phyloP scores from a whole-genome alignment of 2,888 invertebrate species.

The Ametastegia equiseti region DNA sequence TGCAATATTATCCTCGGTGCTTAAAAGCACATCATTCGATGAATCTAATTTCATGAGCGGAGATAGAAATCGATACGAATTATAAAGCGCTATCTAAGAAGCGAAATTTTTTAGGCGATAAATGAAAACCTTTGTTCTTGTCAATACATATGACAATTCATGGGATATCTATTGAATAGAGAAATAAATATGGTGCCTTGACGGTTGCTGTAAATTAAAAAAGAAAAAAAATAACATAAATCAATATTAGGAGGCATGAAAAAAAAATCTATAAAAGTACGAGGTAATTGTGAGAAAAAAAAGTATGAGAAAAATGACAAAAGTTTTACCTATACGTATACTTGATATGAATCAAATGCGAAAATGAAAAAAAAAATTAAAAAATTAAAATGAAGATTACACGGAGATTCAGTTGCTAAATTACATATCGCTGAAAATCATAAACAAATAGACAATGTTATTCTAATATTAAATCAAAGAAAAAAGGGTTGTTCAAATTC shows the following conservation, averaged over 20 bases:
- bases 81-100: not conserved
- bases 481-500: constrained; percentile 9
- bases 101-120: not conserved
- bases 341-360: constrained; percentile 46
- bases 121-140: constrained; percentile 12
- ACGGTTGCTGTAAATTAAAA: constrained; percentile 21
- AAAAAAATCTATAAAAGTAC: not conserved
- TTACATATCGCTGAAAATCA: constrained; percentile 35
- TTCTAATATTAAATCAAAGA: constrained; percentile 13
- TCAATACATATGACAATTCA: constrained; percentile 1
- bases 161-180: not conserved
- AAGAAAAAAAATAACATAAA: not conserved
- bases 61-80: constrained; percentile 14
- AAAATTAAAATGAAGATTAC: constrained; percentile 39
- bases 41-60: not conserved
- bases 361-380: constrained; percentile 21
- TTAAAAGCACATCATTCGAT: not conserved
- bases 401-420: constrained; percentile 52
- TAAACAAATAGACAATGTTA: constrained; percentile 15
- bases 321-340: constrained; percentile 40
- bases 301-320: constrained; percentile 25
- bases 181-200: constrained; percentile 33
- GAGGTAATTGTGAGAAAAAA: not conserved
- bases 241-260: not conserved
- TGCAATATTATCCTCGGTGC: constrained; percentile 34